These are phyloP conservation scores for Porites rus DNA, from an alignment of 92 coral and sea anemone species.

Conservation along the genomic window DNA sequence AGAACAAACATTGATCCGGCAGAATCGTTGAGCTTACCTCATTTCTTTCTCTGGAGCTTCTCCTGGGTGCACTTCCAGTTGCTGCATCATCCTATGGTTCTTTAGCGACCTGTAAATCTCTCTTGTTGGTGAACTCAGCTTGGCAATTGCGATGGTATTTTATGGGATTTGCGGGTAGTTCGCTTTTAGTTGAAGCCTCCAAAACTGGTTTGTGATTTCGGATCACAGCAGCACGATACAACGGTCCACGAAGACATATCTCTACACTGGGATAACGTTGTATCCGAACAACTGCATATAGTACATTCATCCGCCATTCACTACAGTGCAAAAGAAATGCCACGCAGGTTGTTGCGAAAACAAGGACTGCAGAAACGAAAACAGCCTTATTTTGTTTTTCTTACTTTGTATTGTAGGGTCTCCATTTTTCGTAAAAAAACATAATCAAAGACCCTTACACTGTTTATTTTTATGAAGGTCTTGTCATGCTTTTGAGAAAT, in stretches of 20 bases:
- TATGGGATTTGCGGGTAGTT: slow-evolving; percentile 26
- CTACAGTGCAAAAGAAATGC: no score
- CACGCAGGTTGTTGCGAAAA: no score
- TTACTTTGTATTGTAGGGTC: no score
- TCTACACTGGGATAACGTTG: slow-evolving; percentile 48
- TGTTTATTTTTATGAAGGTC: no score
- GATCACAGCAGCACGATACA: slow-evolving; percentile 62
- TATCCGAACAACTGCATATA: slow-evolving; percentile 57
- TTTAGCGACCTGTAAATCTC: no score
- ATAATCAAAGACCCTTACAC: no score
- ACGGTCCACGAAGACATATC: slow-evolving; percentile 60
- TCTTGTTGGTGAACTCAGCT: no score
- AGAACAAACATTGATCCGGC: slow-evolving; percentile 63
- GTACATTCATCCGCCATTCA: slow-evolving; percentile 57
- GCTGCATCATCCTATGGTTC: slow-evolving; percentile 7
- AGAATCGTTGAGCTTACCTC: slow-evolving; percentile 51
- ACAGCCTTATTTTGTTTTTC: no score
- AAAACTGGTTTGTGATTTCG: slow-evolving; percentile 57
- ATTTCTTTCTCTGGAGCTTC: slow-evolving; percentile 49
- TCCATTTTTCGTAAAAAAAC: no score
- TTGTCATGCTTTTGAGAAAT: no score
- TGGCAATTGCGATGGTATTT: no score
- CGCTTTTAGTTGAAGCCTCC: slow-evolving; percentile 44
- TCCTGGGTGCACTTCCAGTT: slow-evolving; percentile 21
- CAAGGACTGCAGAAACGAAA: no score